Evolutionary conservation across 2,113 vertebrate species (phyloP).

Genomic region (Notiomystis cincta): DNA sequence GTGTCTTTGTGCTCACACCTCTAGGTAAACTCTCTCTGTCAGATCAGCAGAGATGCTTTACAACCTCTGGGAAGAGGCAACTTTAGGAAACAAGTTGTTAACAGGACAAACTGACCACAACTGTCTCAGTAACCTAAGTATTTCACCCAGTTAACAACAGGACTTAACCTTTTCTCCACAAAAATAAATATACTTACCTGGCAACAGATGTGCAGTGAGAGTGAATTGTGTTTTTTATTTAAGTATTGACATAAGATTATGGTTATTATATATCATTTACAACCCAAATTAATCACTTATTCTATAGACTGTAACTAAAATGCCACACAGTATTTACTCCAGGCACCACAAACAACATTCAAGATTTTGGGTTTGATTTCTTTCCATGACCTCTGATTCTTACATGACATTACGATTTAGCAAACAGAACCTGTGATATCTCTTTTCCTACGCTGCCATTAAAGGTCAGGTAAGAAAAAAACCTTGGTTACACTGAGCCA

Average conservation of each 20-base stretch:
- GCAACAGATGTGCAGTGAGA: background rate
- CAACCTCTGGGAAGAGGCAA: background rate
- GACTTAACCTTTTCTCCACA: background rate
- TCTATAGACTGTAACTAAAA: background rate
- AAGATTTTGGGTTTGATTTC: background rate
- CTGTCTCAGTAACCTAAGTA: background rate
- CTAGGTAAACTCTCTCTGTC: background rate
- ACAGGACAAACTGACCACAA: background rate
- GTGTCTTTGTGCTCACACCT: background rate
- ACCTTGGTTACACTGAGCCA: background rate
- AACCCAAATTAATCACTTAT: background rate
- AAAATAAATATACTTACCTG: conserved; percentile 22
- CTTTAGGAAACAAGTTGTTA: background rate
- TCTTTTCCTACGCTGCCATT: background rate
- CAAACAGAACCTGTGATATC: background rate
- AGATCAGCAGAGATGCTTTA: background rate
- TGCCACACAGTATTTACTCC: background rate
- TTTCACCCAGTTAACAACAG: background rate
- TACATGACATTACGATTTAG: background rate
- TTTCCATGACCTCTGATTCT: background rate
- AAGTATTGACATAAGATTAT: background rate
- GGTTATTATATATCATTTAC: background rate
- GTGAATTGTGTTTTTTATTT: background rate
- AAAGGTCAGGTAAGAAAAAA: background rate
- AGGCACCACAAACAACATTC: background rate